A percentile compares a stretch with the other conserved stretches of the same genome.
Conservation (phyloP, 1,140 invertebrate genomes). For the Steinernema feltiae region DNA sequence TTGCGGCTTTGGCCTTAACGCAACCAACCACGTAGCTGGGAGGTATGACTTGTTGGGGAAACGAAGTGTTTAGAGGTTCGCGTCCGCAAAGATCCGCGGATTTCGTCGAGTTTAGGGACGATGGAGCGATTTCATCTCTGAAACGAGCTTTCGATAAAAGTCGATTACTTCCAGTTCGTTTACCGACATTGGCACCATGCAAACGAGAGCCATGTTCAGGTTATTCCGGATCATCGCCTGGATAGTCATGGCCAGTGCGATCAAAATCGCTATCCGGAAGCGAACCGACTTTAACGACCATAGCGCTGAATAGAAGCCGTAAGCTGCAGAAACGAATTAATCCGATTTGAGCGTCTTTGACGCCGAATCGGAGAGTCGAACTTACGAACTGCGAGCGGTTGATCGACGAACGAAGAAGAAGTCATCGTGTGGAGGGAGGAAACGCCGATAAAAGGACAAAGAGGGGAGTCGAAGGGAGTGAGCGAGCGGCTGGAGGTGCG, state of each 20-base stretch:
- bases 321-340: too few species aligned
- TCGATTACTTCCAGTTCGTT: not conserved
- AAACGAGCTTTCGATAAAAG: constrained; percentile 1
- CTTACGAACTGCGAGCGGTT: not conserved
- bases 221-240: constrained; percentile 18
- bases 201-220: constrained; percentile 28
- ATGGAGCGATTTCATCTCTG: not conserved
- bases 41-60: not conserved
- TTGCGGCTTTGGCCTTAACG: not conserved
- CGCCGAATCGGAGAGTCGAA: not conserved
- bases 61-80: not conserved
- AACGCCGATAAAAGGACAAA: not conserved
- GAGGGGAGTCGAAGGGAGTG: not conserved
- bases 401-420: not conserved
- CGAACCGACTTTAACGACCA: constrained; percentile 26
- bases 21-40: not conserved
- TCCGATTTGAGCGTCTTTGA: not conserved
- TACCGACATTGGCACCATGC: constrained; percentile 23
- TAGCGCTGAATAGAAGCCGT: constrained; percentile 23
- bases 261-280: constrained; percentile 26
- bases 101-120: not conserved
- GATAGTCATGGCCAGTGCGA: constrained; percentile 17
- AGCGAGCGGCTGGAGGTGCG: not conserved
- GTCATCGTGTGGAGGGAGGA: not conserved
- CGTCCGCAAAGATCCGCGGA: not conserved